Percentiles rank a stretch among this genome's conserved stretches.
Conservation (phyloP, 2,113 vertebrate genomes). For the Chloroceryle aenea region DNA sequence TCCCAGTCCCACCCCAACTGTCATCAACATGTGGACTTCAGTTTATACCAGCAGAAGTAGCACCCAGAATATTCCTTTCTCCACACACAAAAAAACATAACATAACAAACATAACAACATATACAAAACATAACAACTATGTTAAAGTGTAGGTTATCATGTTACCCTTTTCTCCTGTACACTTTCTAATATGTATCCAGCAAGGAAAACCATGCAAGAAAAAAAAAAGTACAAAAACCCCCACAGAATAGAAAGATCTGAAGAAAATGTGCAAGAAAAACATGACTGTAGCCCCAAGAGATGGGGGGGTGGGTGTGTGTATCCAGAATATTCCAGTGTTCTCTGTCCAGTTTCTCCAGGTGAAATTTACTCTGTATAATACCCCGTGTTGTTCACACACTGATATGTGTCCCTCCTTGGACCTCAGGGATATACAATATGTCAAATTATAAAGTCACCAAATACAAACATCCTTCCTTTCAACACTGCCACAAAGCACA, state of each 20-base stretch:
- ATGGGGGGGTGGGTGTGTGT: accelerated
- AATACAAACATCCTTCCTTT: background rate
- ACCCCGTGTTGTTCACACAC: background rate
- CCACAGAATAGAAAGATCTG: background rate
- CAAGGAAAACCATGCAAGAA: background rate
- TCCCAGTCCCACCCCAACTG: background rate
- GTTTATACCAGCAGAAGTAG: background rate
- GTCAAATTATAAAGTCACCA: background rate
- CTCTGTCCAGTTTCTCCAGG: background rate
- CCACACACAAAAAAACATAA: background rate
- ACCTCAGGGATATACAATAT: background rate
- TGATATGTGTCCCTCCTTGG: background rate
- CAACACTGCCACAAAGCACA: background rate
- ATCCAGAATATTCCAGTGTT: background rate
- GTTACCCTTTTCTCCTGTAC: background rate
- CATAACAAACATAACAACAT: too few species aligned
- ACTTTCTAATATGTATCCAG: background rate
- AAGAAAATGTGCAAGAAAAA: background rate
- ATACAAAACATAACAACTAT: background rate
- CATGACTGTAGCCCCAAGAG: background rate
- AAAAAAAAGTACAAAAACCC: background rate
- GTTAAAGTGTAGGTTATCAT: background rate
- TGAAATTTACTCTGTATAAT: background rate
- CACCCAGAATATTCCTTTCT: background rate
- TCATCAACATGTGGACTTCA: background rate